These are phyloP conservation scores for Intellagama lesueurii DNA, from an alignment of 2,797 vertebrate genomes.

Conservation along the genomic window DNA sequence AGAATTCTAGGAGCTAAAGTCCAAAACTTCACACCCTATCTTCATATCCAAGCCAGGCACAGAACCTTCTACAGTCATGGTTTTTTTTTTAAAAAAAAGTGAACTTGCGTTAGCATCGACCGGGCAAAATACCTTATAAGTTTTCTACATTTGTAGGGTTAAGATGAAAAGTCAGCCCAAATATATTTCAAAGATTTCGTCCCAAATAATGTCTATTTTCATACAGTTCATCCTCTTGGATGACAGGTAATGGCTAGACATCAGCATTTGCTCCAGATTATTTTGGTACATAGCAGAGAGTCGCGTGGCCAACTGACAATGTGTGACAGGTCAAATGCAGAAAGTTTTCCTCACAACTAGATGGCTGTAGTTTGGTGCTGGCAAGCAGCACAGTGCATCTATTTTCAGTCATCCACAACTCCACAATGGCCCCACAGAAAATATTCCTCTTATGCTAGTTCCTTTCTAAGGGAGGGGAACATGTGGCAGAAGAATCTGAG, in stretches of 20 bases:
- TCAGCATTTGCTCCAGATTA: background rate
- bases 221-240: background rate
- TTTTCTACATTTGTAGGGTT: background rate
- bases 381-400: conserved; percentile 23
- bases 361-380: background rate
- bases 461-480: background rate
- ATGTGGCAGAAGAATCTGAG: background rate
- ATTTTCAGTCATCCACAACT: background rate
- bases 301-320: background rate
- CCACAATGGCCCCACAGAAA: background rate
- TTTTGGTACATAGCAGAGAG: background rate
- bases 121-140: too few species aligned
- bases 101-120: background rate
- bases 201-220: background rate
- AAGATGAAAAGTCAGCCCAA: background rate
- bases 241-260: background rate
- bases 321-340: conserved; percentile 18
- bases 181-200: background rate
- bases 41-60: background rate
- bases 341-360: conserved; percentile 8
- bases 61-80: background rate
- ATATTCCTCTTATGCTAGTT: background rate
- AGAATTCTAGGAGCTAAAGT: too few species aligned
- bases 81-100: too few species aligned
- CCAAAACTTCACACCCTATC: too few species aligned